phyloP scores from a whole-genome alignment of 2,113 vertebrate species.

The Atrichornis clamosus region DNA sequence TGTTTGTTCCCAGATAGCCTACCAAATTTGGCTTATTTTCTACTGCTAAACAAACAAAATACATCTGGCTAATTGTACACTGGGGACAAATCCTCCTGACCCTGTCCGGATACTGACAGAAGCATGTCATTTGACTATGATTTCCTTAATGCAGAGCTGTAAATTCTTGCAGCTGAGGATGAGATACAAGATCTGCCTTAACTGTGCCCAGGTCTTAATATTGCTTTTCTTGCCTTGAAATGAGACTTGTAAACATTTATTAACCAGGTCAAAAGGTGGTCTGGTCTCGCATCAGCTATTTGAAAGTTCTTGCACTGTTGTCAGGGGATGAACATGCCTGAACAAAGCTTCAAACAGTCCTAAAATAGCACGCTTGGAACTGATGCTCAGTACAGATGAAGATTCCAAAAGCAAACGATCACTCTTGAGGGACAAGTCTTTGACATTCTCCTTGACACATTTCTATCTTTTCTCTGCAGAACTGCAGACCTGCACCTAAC shows the following conservation, averaged over 20 bases:
- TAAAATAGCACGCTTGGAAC: slow-evolving; percentile 42
- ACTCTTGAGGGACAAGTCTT: background rate
- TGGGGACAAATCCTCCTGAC: background rate
- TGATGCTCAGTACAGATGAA: background rate
- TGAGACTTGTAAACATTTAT: background rate
- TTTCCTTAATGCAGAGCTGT: background rate
- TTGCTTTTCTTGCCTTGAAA: background rate
- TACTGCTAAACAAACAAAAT: slow-evolving; percentile 14
- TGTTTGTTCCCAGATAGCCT: slow-evolving; percentile 12
- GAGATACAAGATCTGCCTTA: background rate
- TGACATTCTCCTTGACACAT: slow-evolving; percentile 43
- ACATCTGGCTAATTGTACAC: background rate
- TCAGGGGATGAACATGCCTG: background rate
- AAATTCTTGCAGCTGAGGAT: background rate
- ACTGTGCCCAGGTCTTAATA: background rate
- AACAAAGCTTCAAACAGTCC: background rate
- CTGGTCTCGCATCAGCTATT: background rate
- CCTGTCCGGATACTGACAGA: background rate
- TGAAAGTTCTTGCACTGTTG: background rate
- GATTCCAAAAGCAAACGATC: background rate
- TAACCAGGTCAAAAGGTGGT: slow-evolving; percentile 15
- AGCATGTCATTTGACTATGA: background rate
- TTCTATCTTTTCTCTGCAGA: background rate
- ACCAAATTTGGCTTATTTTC: background rate
- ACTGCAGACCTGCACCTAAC: background rate